Evolutionary conservation across 2,888 invertebrate genomes (phyloP).

Genomic region (Oligia latruncula): DNA sequence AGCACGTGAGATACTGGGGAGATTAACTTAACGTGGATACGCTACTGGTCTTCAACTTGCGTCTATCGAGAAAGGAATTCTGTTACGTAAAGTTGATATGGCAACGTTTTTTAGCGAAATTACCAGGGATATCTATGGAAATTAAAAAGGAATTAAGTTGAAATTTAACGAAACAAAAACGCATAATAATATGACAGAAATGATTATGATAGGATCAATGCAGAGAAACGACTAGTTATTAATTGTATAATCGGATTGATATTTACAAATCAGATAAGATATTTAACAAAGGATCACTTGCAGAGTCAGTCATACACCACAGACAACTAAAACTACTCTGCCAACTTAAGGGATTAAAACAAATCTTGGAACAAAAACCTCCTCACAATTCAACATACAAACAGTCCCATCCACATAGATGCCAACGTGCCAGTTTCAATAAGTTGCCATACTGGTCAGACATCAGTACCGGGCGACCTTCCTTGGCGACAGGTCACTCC

Average conservation of each 20-base stretch:
- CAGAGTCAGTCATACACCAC: neutral
- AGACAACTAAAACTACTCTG: neutral
- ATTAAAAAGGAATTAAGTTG: neutral
- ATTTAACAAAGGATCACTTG: neutral
- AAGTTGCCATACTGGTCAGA: constrained; percentile 83
- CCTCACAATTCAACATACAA: neutral
- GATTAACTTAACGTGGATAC: constrained; percentile 72
- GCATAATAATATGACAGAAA: neutral
- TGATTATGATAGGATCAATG: neutral
- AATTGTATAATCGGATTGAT: neutral
- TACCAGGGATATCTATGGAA: too few relatives aligned
- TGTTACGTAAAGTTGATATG: neutral
- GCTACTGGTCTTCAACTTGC: constrained; percentile 41
- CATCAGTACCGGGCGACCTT: constrained; percentile 86
- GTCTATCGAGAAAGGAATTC: neutral
- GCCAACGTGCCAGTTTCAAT: constrained; percentile 73
- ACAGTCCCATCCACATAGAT: constrained; percentile 68
- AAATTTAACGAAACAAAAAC: neutral
- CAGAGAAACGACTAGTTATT: neutral
- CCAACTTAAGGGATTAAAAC: constrained; percentile 1
- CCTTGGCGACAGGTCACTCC: constrained; percentile 85
- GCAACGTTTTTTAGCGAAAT: neutral
- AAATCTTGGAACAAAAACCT: constrained; percentile 1
- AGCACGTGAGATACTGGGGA: constrained; percentile 77
- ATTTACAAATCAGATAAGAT: neutral